A percentile compares a stretch with the other conserved stretches of the same genome.
phyloP scores from a whole-genome alignment of 2,888 invertebrate species.

The Luffia ferchaultella region DNA sequence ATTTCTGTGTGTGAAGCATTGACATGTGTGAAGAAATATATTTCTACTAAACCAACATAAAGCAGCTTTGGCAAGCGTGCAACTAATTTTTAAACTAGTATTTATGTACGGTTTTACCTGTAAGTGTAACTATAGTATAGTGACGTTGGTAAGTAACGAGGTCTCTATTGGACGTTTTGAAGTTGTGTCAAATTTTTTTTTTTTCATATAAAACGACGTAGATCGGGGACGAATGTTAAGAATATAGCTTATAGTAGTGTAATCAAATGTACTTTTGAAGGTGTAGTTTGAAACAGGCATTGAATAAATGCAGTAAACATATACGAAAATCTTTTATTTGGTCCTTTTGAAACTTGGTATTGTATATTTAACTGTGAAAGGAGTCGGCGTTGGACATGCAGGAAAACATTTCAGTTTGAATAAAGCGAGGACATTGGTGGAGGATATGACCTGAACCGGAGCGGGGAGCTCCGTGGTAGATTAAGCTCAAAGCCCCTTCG shows the following conservation, averaged over 20 bases:
- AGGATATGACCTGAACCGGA: too few relatives aligned
- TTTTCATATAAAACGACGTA: conserved; percentile 32
- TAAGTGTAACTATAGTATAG: conserved; percentile 19
- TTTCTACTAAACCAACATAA: conserved; percentile 49
- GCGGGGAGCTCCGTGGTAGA: too few relatives aligned
- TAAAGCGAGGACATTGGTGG: too few relatives aligned
- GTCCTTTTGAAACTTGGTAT: too few relatives aligned
- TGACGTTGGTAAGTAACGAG: not conserved
- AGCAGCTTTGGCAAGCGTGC: conserved; percentile 57
- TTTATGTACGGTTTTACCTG: conserved; percentile 34
- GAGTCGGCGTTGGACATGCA: too few relatives aligned
- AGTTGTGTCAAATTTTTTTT: conserved; percentile 53
- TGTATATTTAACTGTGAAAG: too few relatives aligned
- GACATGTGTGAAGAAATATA: too few relatives aligned
- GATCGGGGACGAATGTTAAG: conserved; percentile 53
- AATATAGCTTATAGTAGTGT: conserved; percentile 62
- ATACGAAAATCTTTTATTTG: too few relatives aligned
- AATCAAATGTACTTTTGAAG: conserved; percentile 62
- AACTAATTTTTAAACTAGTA: conserved; percentile 41
- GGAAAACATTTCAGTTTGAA: too few relatives aligned
- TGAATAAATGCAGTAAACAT: not conserved
- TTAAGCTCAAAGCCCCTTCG: too few relatives aligned
- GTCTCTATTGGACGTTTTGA: conserved; percentile 35
- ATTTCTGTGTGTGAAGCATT: conserved; percentile 46
- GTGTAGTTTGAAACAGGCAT: conserved; percentile 56